Evolutionary conservation across 2,113 vertebrate species (phyloP), one percentile per base, ranked within the genome.

Genomic region (Forbesichthys papilliferus): DNA sequence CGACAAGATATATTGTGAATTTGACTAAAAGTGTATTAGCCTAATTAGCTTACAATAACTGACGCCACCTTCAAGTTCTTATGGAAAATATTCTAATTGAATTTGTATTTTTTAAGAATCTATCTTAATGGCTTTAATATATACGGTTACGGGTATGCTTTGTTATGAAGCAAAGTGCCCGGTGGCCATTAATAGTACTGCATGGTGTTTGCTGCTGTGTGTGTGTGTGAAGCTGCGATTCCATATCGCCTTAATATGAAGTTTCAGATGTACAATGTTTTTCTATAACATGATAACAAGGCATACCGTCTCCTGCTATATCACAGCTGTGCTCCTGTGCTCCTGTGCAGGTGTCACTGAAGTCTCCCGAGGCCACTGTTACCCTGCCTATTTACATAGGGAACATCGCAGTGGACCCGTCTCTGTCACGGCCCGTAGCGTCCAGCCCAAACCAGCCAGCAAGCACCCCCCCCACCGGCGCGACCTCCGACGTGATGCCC

Each of bases 311-410:
- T 54, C 52, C 4, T 61, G 3, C 0, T 2, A 51, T 69, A 34
- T 14, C 47, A 9, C 60, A 18, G 27, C 27, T 4, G 3, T 49
- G 36, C 13, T 4, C 52, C 52, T 58, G 3, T 62, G 60, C 73
- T 46, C 3, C 34, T 73, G 55, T 78, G 56, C 81, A 99, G 98
- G 95, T 99, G 65, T 96, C 96, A 3, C 84, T 99, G 62, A 98
- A 96, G 80, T 95, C 91, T 0, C 97, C 96, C 0, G 98, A 98
- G 13, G 91, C 95, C 2, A 90, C 94, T 0, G 94, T 98, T 83
- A 95, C 92, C 1, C 91, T 99, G 18, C 98, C 98, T 3, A 93
- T 99, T 77, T 96, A 95, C 79, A 96, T 99, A 0, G 98, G 98
- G 18, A 97, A 98, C 88, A 95, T 98, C 0, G 87, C 96, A 7